These are phyloP conservation scores for Chloroceryle aenea DNA, from an alignment of 2,113 vertebrate genomes.

Conservation along the genomic window DNA sequence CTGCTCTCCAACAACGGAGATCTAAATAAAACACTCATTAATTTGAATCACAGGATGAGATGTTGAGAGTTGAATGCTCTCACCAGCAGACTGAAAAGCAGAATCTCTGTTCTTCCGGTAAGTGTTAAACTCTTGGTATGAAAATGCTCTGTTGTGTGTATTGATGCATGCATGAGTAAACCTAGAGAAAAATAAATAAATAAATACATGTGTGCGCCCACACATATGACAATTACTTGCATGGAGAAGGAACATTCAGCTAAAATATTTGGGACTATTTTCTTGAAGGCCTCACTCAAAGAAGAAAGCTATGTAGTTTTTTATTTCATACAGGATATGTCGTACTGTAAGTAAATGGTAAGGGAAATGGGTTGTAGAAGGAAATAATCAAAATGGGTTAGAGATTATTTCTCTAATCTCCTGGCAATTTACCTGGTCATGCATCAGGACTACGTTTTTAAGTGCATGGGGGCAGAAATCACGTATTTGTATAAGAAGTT, in stretches of 20 bases:
- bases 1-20: neutral
- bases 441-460: neutral
- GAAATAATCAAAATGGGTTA: neutral
- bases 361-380: neutral
- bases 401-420: neutral
- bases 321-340: neutral
- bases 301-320: neutral
- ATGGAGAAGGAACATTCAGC: neutral
- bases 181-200: neutral
- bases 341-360: neutral
- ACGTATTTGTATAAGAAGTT: neutral
- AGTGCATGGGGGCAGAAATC: fast-evolving
- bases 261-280: neutral
- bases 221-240: neutral
- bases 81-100: neutral
- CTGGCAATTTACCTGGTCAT: neutral
- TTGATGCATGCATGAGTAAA: neutral
- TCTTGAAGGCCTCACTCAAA: neutral
- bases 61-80: neutral
- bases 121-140: neutral
- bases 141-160: neutral
- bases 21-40: neutral
- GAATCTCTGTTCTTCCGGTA: neutral
- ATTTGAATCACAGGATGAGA: neutral
- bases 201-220: fast-evolving